Evolutionary conservation across 2,797 vertebrate genomes (phyloP), one percentile per base, ranked within the genome.

Genomic region (Phyllotis vaccarum): DNA sequence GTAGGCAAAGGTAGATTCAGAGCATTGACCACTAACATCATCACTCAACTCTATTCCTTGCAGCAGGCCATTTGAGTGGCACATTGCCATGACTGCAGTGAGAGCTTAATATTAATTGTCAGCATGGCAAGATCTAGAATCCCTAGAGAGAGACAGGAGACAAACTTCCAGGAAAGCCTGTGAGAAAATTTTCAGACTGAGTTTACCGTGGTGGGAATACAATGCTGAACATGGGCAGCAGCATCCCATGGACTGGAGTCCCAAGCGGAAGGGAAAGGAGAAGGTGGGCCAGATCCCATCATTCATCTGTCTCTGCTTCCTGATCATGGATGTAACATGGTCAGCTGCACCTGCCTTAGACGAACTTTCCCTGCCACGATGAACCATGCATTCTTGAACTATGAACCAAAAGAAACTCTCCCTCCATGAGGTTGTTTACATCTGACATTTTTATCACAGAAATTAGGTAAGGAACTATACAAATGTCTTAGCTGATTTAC

Each of bases 1-100:
- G 0, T 31, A 10, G 27, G 22, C 27, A 58, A 52, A 29, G 14
- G 11, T 54, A 1, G 5, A 17, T 12, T 2, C 81, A 78, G 27
- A 46, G 31, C 5, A 6, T 27, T 24, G 24, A 19, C 0, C 43
- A 0, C 40, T 82, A 21, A 22, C 1, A 29, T 37, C 9, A 0
- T 7, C 0, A 0, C 6, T 43, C 6, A 49, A 9, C 46, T 49
- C n/a, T n/a, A n/a, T 74, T 3, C 31, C n/a, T 17, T 17, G 24
- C 10, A 22, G 3, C 8, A 75, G 66, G 43, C 46, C 62, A 46
- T 10, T 10, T 29, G 80, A 75, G 13, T 3, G 5, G 1, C 52
- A 19, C 6, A 0, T 64, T 43, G 37, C 34, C 54, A 14, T 17
- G 49, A 29, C n/a, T 13, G n/a, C 9, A 56, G 17, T 58, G 68